Conservation (phyloP, 2,888 invertebrate genomes). For the Poecilobothrus nobilitatus region DNA sequence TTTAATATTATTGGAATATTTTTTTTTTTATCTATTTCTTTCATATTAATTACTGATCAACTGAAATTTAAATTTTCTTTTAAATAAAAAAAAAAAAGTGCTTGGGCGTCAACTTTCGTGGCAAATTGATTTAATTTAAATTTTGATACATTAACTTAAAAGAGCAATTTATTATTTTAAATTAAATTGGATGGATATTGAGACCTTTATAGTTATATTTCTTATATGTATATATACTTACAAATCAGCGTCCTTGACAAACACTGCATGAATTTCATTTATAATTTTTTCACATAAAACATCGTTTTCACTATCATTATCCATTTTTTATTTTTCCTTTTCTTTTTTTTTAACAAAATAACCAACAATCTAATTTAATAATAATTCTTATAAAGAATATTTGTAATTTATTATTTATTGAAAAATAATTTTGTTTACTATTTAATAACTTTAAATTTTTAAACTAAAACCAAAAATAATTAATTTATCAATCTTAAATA, state of each 20-base stretch:
- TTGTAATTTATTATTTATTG: neutral
- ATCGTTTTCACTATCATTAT: slow-evolving; percentile 53
- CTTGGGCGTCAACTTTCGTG: neutral
- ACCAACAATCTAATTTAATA: neutral
- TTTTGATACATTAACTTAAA: neutral
- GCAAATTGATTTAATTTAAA: neutral
- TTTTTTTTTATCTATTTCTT: too few species aligned
- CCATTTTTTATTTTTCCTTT: slow-evolving; percentile 41
- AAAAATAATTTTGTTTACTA: neutral
- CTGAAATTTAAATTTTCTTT: too few species aligned
- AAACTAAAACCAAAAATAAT: neutral
- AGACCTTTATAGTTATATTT: slow-evolving; percentile 25
- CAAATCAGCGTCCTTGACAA: slow-evolving; percentile 68
- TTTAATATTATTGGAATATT: too few species aligned
- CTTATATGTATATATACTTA: slow-evolving; percentile 52
- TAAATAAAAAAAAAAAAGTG: too few species aligned
- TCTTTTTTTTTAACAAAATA: neutral
- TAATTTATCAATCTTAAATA: neutral
- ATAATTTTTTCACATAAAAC: slow-evolving; percentile 75
- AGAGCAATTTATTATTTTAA: neutral
- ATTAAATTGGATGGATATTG: neutral
- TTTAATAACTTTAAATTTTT: neutral
- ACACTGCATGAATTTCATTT: slow-evolving; percentile 63
- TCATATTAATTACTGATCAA: too few species aligned
- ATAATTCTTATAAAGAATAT: slow-evolving; percentile 1